Percentiles rank a stretch among this genome's conserved stretches.
Conservation (phyloP, 1,140 invertebrate species). For the Diabrotica virgifera region DNA sequence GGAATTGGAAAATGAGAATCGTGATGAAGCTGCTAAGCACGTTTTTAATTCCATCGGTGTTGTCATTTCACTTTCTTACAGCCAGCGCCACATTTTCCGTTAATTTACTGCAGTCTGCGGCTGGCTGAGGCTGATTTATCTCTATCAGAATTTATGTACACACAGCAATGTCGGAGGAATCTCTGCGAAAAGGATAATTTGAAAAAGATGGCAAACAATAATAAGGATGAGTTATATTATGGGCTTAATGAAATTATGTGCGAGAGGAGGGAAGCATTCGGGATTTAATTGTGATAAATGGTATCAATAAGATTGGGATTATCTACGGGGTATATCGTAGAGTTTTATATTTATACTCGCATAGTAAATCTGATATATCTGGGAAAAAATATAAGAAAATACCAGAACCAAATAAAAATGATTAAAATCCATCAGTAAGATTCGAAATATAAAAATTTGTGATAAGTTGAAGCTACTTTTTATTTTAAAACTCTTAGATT, state of each 20-base stretch:
- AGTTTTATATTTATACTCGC: too few relatives aligned
- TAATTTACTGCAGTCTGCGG: conserved; percentile 34
- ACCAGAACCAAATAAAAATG: too few relatives aligned
- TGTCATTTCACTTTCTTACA: conserved; percentile 35
- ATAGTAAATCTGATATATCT: too few relatives aligned
- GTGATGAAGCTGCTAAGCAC: conserved; percentile 28
- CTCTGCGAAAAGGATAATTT: conserved; percentile 24
- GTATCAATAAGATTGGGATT: neutral
- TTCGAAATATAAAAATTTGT: too few relatives aligned
- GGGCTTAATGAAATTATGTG: neutral
- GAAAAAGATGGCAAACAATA: conserved; percentile 37
- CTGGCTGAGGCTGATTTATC: conserved; percentile 36
- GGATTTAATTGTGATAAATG: neutral
- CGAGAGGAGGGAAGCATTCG: neutral
- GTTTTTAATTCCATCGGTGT: conserved; percentile 40
- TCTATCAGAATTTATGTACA: conserved; percentile 42
- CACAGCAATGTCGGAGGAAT: conserved; percentile 6
- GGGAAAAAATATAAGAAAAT: too few relatives aligned
- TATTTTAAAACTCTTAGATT: too few relatives aligned
- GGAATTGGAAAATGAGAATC: conserved; percentile 22
- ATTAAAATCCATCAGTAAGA: too few relatives aligned
- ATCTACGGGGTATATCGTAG: conserved; percentile 18
- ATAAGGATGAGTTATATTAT: conserved; percentile 30
- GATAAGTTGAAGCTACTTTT: too few relatives aligned
- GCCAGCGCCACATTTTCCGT: conserved; percentile 34